Percentiles rank a stretch among this genome's conserved stretches.
These are phyloP conservation scores for Drosophila sp. DNA, from an alignment of 1,140 invertebrate species.

Conservation along the genomic window DNA sequence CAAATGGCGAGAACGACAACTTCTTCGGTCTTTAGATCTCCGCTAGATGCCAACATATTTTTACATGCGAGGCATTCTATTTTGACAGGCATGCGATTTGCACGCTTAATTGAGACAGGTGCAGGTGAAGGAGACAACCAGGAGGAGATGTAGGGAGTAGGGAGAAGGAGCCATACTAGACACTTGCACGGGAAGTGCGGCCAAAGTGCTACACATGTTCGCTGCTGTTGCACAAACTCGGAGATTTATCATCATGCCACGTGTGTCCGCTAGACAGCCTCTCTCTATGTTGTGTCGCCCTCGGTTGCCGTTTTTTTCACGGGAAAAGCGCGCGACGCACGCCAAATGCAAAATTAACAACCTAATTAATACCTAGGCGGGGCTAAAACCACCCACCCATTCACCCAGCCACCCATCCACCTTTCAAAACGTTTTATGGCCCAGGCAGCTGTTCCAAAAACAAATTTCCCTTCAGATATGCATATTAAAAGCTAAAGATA, in stretches of 20 bases:
- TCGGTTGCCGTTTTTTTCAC: slow-evolving; percentile 63
- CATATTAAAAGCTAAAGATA: slow-evolving; percentile 1
- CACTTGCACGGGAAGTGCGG: slow-evolving; percentile 53
- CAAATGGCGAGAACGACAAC: slow-evolving; percentile 10
- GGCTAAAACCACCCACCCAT: slow-evolving; percentile 48
- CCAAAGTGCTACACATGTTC: slow-evolving; percentile 70
- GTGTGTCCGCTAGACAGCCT: slow-evolving; percentile 26
- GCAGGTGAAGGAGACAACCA: slow-evolving; percentile 21
- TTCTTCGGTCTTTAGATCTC: slow-evolving; percentile 52
- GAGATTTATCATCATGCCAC: slow-evolving; percentile 75
- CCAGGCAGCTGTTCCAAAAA: slow-evolving; percentile 51
- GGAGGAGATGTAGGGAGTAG: not conserved
- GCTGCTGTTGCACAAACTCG: slow-evolving; percentile 67
- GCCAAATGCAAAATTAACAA: slow-evolving; percentile 80
- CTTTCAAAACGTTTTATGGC: not conserved
- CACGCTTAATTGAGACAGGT: slow-evolving; percentile 81
- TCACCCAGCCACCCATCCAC: slow-evolving; percentile 32
- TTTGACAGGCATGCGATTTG: slow-evolving; percentile 78
- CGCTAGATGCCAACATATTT: slow-evolving; percentile 44
- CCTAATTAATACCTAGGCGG: slow-evolving; percentile 73
- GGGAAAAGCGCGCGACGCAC: slow-evolving; percentile 72
- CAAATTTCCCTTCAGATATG: slow-evolving; percentile 12
- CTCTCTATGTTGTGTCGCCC: slow-evolving; percentile 2
- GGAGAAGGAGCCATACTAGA: no score
- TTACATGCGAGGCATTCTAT: slow-evolving; percentile 67